Percentiles rank a stretch among this genome's conserved stretches.
Evolutionary conservation across 2,113 vertebrate species (phyloP).

Genomic region (Albula goreensis): DNA sequence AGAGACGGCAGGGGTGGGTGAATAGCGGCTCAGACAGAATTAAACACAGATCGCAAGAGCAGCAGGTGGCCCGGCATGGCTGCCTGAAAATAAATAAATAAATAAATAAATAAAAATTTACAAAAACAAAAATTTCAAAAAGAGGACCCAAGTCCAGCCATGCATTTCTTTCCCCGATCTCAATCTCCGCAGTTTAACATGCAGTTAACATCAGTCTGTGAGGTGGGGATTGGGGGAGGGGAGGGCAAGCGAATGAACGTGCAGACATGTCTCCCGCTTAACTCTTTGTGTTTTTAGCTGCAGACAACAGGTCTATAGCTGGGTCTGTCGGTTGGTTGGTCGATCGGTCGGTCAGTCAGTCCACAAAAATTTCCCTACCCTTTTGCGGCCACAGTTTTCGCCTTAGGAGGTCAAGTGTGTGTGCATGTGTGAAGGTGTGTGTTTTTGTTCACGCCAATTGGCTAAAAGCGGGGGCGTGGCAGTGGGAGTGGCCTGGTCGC

Average conservation of each 20-base stretch:
- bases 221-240: neutral
- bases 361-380: too few species aligned
- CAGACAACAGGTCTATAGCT: too few species aligned
- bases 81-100: neutral
- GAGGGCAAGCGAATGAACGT: neutral
- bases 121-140: neutral
- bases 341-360: too few species aligned
- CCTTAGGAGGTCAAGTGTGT: too few species aligned
- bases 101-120: neutral
- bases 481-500: too few species aligned
- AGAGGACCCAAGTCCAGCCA: neutral
- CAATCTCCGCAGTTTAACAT: neutral
- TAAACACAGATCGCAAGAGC: neutral
- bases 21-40: neutral
- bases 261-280: neutral
- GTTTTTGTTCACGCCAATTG: too few species aligned
- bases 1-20: slow-evolving; percentile 12
- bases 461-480: too few species aligned
- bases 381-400: too few species aligned
- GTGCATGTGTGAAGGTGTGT: too few species aligned
- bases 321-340: too few species aligned
- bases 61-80: neutral
- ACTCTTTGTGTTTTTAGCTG: neutral
- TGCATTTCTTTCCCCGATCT: neutral
- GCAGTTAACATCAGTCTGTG: neutral